phyloP scores from a whole-genome alignment of 2,113 vertebrate genomes.

The Ceratotherium simum region DNA sequence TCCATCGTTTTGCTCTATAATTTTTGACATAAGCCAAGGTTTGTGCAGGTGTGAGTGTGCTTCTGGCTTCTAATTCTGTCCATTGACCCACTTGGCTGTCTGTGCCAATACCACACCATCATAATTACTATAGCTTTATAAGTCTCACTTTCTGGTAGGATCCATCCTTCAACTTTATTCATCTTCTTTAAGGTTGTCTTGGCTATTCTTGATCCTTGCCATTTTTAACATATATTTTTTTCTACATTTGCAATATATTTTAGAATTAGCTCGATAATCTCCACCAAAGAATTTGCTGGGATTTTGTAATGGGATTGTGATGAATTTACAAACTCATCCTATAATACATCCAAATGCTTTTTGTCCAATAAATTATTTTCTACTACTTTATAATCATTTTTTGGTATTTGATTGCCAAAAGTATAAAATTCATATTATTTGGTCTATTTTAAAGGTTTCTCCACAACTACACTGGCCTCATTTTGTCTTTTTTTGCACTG shows the following conservation, averaged over 20 bases:
- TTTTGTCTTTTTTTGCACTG: background rate
- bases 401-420: background rate
- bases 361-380: background rate
- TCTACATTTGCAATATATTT: background rate
- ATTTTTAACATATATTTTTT: background rate
- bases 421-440: background rate
- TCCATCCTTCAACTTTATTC: background rate
- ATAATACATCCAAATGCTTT: background rate
- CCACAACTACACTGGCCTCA: background rate
- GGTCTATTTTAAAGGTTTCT: background rate
- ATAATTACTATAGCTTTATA: background rate
- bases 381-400: background rate
- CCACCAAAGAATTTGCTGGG: background rate
- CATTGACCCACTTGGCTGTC: fast-evolving
- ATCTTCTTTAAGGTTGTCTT: background rate
- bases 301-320: background rate
- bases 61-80: background rate
- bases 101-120: background rate
- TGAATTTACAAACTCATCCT: background rate
- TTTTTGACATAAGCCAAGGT: background rate
- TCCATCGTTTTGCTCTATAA: background rate
- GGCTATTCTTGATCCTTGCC: background rate
- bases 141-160: background rate
- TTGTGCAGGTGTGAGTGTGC: too few species aligned
- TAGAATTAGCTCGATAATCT: background rate